Evolutionary conservation across 2,888 invertebrate genomes (phyloP).

Genomic region (Falcaria lacertinaria): DNA sequence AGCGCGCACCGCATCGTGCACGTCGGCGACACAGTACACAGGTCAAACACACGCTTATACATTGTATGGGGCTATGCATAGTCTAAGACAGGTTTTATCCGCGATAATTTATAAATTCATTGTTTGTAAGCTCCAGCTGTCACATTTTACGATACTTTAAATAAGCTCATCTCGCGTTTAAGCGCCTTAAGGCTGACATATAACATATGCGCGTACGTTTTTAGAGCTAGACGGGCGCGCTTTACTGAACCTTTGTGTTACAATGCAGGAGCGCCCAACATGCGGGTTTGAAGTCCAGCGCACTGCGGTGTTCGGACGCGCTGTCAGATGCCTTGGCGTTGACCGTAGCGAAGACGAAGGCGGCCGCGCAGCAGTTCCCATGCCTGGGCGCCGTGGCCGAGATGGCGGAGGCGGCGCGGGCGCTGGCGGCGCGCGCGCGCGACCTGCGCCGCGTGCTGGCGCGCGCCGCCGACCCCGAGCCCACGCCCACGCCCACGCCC

Average conservation of each 20-base stretch:
- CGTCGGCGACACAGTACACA: constrained; percentile 95
- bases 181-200: too few relatives aligned
- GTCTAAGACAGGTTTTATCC: too few relatives aligned
- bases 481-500: constrained; percentile 46
- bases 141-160: too few relatives aligned
- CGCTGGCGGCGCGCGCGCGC: constrained; percentile 90
- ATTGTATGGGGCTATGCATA: too few relatives aligned
- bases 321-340: constrained; percentile 89
- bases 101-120: too few relatives aligned
- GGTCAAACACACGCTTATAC: constrained; percentile 28
- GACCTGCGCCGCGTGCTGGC: constrained; percentile 87
- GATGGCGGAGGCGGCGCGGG: constrained; percentile 95
- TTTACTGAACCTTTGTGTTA: too few relatives aligned
- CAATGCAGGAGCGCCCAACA: constrained; percentile 88
- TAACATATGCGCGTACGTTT: too few relatives aligned
- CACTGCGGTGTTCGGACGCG: constrained; percentile 87
- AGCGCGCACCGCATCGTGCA: constrained; percentile 96
- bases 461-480: constrained; percentile 81
- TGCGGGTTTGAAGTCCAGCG: constrained; percentile 85
- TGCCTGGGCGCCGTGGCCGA: constrained; percentile 93
- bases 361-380: constrained; percentile 94
- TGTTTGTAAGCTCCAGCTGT: too few relatives aligned
- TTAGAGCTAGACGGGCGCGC: too few relatives aligned
- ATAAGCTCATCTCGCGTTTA: too few relatives aligned
- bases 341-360: constrained; percentile 93